Percentiles rank a stretch among this genome's conserved stretches.
phyloP scores from a whole-genome alignment of 2,888 invertebrate species.

The Microctonus hyperodae region DNA sequence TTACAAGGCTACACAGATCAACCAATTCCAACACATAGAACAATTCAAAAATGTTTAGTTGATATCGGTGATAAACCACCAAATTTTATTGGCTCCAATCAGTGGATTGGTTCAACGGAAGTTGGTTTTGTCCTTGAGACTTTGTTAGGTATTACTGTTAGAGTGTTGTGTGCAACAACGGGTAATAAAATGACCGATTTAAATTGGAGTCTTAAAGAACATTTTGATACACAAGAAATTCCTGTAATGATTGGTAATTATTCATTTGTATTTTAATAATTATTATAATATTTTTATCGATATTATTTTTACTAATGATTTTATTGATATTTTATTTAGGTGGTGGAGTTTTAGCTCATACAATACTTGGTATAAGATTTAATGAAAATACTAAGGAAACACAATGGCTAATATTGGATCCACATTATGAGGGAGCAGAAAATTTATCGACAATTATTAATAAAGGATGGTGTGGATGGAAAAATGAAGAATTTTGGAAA shows the following conservation, averaged over 20 bases:
- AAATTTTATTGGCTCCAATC: conserved; percentile 85
- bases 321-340: conserved; percentile 65
- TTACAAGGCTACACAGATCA: conserved; percentile 83
- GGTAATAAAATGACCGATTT: conserved; percentile 83
- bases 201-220: conserved; percentile 83
- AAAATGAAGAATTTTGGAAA: conserved; percentile 92
- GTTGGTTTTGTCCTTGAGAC: conserved; percentile 91
- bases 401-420: conserved; percentile 95
- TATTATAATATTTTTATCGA: conserved; percentile 39
- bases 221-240: conserved; percentile 92
- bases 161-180: conserved; percentile 84
- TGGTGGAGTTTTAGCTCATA: conserved; percentile 97
- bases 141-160: conserved; percentile 76
- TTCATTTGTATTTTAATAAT: too few relatives aligned
- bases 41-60: conserved; percentile 94
- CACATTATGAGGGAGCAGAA: conserved; percentile 94
- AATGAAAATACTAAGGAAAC: conserved; percentile 80
- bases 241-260: conserved; percentile 99
- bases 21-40: conserved; percentile 79
- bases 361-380: conserved; percentile 93
- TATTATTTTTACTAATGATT: conserved; percentile 2
- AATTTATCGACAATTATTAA: conserved; percentile 75
- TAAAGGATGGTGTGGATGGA: conserved; percentile 99
- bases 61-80: conserved; percentile 92
- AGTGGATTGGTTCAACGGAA: conserved; percentile 99